Percentiles rank a stretch among this genome's conserved stretches.
Conservation (phyloP, 2,113 vertebrate species). For the Zosterops lateralis region DNA sequence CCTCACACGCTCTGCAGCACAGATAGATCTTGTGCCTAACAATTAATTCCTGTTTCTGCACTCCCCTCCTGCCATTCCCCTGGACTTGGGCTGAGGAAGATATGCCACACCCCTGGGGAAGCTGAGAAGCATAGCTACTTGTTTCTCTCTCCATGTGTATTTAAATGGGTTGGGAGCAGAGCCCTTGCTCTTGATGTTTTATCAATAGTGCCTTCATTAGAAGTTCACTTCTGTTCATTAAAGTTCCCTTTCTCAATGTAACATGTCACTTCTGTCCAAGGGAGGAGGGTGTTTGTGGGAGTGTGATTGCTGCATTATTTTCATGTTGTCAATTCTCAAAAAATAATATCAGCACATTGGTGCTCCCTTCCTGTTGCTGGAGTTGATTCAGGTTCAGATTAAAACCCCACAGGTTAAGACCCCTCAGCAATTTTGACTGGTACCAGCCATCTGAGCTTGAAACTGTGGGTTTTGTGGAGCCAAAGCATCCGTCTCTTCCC, state of each 20-base stretch:
- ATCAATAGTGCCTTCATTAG: background rate
- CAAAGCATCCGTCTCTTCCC: background rate
- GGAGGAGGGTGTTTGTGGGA: background rate
- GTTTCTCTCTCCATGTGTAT: background rate
- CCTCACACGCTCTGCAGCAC: accelerated
- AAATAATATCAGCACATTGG: background rate
- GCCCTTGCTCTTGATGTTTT: background rate
- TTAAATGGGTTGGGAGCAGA: background rate
- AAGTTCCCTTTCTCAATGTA: background rate
- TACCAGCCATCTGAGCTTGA: background rate
- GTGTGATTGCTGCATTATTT: background rate
- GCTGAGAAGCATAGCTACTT: background rate
- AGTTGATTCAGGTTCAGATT: background rate
- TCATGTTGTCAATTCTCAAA: background rate
- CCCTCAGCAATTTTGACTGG: background rate
- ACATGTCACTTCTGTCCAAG: background rate
- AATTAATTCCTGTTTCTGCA: background rate
- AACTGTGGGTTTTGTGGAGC: background rate
- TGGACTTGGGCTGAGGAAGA: background rate
- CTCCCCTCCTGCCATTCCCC: background rate
- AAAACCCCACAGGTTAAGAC: background rate
- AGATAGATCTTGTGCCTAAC: background rate
- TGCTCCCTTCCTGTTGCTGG: background rate
- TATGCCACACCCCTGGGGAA: background rate
- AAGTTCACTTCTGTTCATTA: slow-evolving; percentile 27